phyloP scores from a whole-genome alignment of 2,888 invertebrate genomes.

The Dolichomitus sp. region DNA sequence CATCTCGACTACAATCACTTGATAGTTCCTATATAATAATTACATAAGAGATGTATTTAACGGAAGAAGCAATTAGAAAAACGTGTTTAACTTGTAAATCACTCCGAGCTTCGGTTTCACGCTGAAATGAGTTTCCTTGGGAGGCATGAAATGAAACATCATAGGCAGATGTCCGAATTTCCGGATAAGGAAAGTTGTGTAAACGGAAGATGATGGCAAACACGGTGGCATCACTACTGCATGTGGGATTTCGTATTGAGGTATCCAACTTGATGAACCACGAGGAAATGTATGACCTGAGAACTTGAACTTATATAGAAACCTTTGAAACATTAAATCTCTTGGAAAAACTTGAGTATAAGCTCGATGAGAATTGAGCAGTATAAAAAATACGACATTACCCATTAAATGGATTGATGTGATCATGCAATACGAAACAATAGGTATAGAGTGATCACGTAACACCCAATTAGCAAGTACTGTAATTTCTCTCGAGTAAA shows the following conservation, averaged over 20 bases:
- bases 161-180: conserved; percentile 84
- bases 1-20: conserved; percentile 84
- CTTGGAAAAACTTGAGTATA: not conserved
- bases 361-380: not conserved
- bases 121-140: conserved; percentile 82
- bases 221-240: conserved; percentile 81
- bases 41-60: not conserved
- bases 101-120: conserved; percentile 86
- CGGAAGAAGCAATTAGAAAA: not conserved
- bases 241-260: conserved; percentile 79
- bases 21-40: conserved; percentile 75
- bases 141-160: conserved; percentile 85
- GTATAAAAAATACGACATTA: conserved; percentile 41
- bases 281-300: conserved; percentile 76
- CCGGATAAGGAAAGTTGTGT: conserved; percentile 84
- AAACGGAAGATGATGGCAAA: conserved; percentile 74
- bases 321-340: not conserved
- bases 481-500: conserved; percentile 79
- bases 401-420: conserved; percentile 75
- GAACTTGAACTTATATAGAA: conserved; percentile 1
- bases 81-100: conserved; percentile 76
- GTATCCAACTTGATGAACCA: conserved; percentile 73
- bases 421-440: conserved; percentile 73
- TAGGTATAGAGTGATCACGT: conserved; percentile 6
- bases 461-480: conserved; percentile 76